Percentiles rank a stretch among this genome's conserved stretches.
Conservation (phyloP, 2,113 vertebrate species). For the Lagenorhynchus albirostris region DNA sequence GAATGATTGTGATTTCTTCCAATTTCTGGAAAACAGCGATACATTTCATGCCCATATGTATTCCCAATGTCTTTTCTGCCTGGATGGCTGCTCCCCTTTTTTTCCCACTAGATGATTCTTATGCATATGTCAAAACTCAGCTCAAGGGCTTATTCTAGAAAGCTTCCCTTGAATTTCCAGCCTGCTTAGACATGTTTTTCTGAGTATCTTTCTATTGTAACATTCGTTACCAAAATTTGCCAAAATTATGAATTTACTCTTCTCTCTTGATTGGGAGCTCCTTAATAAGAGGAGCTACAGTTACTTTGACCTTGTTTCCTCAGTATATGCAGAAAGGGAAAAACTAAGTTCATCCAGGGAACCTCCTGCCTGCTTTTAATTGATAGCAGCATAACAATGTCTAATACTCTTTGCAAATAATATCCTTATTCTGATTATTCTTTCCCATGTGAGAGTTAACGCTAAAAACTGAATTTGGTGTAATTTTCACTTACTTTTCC, state of each 20-base stretch:
- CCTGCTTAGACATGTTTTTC: neutral
- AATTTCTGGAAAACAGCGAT: neutral
- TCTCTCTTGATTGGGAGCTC: neutral
- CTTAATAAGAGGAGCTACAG: neutral
- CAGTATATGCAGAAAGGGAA: neutral
- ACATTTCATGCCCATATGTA: neutral
- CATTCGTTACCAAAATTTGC: neutral
- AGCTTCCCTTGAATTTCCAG: neutral
- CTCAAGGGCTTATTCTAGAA: neutral
- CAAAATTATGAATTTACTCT: neutral
- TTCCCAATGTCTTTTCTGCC: neutral
- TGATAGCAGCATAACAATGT: neutral
- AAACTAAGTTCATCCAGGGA: neutral
- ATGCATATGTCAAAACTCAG: neutral
- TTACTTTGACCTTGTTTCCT: conserved; percentile 3
- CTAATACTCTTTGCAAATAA: neutral
- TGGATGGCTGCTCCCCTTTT: neutral
- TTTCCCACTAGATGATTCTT: neutral
- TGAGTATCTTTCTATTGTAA: neutral
- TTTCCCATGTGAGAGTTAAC: neutral
- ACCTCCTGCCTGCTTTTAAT: neutral
- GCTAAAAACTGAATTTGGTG: neutral
- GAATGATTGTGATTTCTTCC: neutral
- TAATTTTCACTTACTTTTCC: neutral
- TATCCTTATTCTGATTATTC: neutral